These are phyloP conservation scores for Loripinus fragilis DNA, from an alignment of 2,888 invertebrate species.

Conservation along the genomic window DNA sequence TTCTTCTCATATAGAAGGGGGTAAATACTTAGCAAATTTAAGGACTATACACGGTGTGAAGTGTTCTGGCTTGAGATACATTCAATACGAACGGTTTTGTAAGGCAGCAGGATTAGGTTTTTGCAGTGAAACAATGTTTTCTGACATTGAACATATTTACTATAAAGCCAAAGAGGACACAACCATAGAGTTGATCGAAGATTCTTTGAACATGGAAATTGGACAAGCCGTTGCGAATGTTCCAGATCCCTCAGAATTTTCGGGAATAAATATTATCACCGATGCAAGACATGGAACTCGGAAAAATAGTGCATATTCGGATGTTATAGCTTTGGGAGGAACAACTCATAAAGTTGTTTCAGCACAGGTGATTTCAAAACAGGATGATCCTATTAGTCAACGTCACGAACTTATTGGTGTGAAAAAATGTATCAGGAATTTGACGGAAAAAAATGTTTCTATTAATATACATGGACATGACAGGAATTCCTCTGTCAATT, in stretches of 20 bases:
- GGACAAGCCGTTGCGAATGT: no score
- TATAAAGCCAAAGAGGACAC: constrained; percentile 12
- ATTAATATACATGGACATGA: constrained; percentile 36
- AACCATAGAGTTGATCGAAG: background rate
- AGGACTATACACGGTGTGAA: background rate
- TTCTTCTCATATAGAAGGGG: background rate
- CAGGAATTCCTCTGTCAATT: no score
- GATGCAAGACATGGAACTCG: constrained; percentile 41
- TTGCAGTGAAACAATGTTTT: constrained; percentile 3
- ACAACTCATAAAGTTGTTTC: constrained; percentile 37
- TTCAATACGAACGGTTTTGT: background rate
- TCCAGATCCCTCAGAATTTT: no score
- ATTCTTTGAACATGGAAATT: background rate
- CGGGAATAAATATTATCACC: constrained; percentile 15
- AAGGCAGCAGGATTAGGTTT: background rate
- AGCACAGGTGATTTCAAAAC: constrained; percentile 12
- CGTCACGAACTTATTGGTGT: no score
- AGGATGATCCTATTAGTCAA: constrained; percentile 27
- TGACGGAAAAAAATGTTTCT: no score
- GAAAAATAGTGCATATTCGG: constrained; percentile 30
- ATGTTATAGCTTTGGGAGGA: constrained; percentile 29
- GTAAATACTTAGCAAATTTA: background rate
- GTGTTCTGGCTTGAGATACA: background rate
- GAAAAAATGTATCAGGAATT: constrained; percentile 22
- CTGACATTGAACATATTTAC: constrained; percentile 4